Conservation (phyloP, 2,113 vertebrate genomes). For the Dolichallabes microphthalmus region DNA sequence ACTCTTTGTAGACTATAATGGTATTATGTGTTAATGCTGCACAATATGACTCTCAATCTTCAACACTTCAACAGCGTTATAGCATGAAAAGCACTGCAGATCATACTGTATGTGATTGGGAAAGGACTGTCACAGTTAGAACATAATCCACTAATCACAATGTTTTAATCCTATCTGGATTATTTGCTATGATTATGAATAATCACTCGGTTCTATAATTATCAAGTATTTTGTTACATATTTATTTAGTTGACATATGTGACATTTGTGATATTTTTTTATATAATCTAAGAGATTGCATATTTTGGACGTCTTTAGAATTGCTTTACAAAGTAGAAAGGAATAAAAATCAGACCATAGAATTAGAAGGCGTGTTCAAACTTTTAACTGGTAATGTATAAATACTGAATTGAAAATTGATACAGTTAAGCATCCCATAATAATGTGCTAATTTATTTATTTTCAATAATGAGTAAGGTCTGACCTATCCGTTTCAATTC, state of each 20-base stretch:
- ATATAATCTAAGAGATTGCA: not conserved
- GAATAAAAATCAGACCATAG: too few relatives aligned
- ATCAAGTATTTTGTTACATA: not conserved
- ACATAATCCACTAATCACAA: not conserved
- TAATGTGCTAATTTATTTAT: not conserved
- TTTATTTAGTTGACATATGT: not conserved
- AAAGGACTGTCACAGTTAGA: not conserved
- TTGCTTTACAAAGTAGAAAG: too few relatives aligned
- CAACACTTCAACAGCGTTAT: not conserved
- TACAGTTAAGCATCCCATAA: not conserved
- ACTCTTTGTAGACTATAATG: not conserved
- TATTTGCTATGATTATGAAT: not conserved
- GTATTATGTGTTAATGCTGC: not conserved
- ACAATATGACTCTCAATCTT: not conserved
- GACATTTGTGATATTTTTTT: not conserved
- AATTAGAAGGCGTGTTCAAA: too few relatives aligned
- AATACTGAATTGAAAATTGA: too few relatives aligned
- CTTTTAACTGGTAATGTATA: too few relatives aligned
- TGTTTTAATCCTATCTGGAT: not conserved
- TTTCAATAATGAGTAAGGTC: not conserved
- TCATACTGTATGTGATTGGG: not conserved
- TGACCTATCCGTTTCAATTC: not conserved
- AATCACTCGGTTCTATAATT: not conserved
- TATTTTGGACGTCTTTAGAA: too few relatives aligned
- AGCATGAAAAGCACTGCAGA: not conserved